phyloP scores from a whole-genome alignment of 2,113 vertebrate genomes.

The Anhinga rufa region DNA sequence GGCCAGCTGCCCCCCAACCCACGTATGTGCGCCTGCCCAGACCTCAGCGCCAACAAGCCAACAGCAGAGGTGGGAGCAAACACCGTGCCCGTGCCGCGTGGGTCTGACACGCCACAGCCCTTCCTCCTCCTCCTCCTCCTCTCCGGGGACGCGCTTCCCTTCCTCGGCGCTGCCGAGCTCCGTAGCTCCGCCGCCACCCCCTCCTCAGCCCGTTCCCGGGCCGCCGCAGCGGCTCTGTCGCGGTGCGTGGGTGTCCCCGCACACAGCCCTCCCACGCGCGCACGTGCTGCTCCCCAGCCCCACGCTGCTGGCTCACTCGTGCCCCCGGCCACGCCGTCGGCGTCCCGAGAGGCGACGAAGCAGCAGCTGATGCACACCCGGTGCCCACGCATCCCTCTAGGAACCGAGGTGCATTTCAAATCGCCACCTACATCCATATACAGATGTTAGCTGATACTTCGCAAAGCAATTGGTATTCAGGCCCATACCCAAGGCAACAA shows the following conservation, averaged over 20 bases:
- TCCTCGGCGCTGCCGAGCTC: not conserved
- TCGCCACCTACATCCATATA: not conserved
- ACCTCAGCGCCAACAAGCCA: not conserved
- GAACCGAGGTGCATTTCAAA: not conserved
- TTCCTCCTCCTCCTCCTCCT: not conserved
- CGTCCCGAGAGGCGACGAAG: not conserved
- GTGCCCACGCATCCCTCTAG: not conserved
- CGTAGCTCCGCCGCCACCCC: not conserved
- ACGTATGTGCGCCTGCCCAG: not conserved
- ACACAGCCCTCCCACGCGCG: not conserved
- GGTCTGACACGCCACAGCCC: not conserved
- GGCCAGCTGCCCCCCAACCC: not conserved
- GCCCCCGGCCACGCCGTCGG: not conserved
- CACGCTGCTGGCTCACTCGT: not conserved
- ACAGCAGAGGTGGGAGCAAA: not conserved
- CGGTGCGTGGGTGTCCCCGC: not conserved
- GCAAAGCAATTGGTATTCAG: not conserved
- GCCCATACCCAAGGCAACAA: not conserved
- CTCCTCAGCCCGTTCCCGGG: not conserved
- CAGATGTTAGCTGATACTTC: not conserved
- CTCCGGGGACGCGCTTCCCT: not conserved
- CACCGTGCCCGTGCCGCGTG: fast-evolving
- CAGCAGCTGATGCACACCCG: not conserved
- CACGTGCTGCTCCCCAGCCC: not conserved
- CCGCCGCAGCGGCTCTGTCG: not conserved